Evolutionary conservation across 2,113 vertebrate species (phyloP), one percentile per base, ranked within the genome.

Genomic region (Tetraodon nigroviridis): DNA sequence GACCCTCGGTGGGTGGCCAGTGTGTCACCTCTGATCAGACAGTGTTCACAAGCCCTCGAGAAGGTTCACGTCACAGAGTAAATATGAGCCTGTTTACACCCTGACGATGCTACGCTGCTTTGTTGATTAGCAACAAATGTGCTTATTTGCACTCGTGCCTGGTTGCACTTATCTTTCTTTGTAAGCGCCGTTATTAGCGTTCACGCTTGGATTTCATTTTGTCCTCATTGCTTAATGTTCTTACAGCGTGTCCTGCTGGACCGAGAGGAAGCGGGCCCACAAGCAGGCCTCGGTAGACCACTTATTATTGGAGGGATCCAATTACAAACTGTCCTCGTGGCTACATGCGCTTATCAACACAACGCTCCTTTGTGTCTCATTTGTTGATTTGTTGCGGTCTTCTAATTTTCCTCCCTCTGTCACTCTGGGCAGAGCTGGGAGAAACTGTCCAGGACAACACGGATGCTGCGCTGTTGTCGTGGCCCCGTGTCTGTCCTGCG

Each of bases 251-350:
- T 85, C 78, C 80, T 69, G 56, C 48, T 67, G 71, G 73, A 68
- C 57, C 20, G 60, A 73, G 79, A 72, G 70, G 63, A 73, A 84
- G 70, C 71, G 64, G 54, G 55, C 61, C 73, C 71, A 17, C 55
- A 76, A 83, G 76, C 60, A 58, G 69, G 78, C 67, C 84, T 76
- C 78, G 10, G 61, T 67, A 81, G 83, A 81, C 12, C 74, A 77
- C 51, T 76, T 86, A 67, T 60, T 61, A 83, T 59, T 71, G 75
- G 71, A 78, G 57, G 62, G 71, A 41, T 82, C 78, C 78, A 87
- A 84, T 86, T 86, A 85, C 67, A 79, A 69, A 76, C 63, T 55
- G 60, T 75, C 61, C 66, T 74, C 66, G 62, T 45, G n/a, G 73
- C 45, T 18, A 57, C 58, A 51, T 41, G 67, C 48, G 56, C 12